These are phyloP conservation scores for Furcula furcula DNA, from an alignment of 2,888 invertebrate genomes.

Conservation along the genomic window DNA sequence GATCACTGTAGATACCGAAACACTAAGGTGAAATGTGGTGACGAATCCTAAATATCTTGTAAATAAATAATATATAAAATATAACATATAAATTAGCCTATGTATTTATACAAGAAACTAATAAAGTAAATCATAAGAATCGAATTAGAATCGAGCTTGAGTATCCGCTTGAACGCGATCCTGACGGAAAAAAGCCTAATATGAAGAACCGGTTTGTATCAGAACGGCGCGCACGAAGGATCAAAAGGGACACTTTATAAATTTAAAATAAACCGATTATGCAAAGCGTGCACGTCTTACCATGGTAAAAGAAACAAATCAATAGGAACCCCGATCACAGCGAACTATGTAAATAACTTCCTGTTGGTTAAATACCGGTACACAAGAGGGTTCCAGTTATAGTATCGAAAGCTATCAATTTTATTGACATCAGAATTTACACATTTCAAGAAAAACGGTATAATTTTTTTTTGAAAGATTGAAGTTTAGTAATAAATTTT, in stretches of 20 bases:
- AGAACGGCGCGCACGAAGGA: slow-evolving; percentile 31
- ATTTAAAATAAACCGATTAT: slow-evolving; percentile 62
- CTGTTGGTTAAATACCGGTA: slow-evolving; percentile 18
- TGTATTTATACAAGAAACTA: slow-evolving; percentile 4
- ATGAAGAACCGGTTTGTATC: slow-evolving; percentile 46
- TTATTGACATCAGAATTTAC: background rate
- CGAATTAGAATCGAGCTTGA: slow-evolving; percentile 28
- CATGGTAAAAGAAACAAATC: slow-evolving; percentile 39
- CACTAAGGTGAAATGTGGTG: no score
- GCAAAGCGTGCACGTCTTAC: slow-evolving; percentile 49
- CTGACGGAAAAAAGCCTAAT: slow-evolving; percentile 33
- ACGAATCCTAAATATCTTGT: no score
- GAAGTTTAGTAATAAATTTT: no score
- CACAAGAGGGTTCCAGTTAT: slow-evolving; percentile 12
- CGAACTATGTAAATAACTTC: slow-evolving; percentile 20
- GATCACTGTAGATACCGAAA: no score
- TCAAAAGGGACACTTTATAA: slow-evolving; percentile 49
- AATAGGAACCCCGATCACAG: slow-evolving; percentile 18
- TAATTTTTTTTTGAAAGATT: no score
- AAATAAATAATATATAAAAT: no score
- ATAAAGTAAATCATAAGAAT: slow-evolving; percentile 24
- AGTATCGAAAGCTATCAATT: background rate
- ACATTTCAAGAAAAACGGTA: background rate
- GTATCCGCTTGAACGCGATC: slow-evolving; percentile 18
- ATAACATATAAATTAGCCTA: background rate